Conservation (phyloP, 2,113 vertebrate species). For the Chloebia gouldiae region DNA sequence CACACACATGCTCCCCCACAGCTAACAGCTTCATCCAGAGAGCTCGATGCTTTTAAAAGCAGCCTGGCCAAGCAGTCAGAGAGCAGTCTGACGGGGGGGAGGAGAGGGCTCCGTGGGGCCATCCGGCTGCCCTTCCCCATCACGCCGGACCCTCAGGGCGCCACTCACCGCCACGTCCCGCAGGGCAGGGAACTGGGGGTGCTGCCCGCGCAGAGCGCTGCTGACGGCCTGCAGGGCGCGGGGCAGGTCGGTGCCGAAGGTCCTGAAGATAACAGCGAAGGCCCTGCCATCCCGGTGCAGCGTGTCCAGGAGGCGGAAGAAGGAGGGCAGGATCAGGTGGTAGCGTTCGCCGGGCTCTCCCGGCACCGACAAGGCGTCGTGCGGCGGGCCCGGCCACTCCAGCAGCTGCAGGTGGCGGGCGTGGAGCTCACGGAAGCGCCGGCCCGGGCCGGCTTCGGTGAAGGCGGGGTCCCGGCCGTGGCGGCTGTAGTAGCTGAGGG, state of each 20-base stretch:
- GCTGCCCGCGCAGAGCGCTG: constrained; percentile 75
- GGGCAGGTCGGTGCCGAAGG: constrained; percentile 83
- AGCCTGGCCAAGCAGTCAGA: rapidly evolving
- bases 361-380: constrained; percentile 70
- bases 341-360: constrained; percentile 76
- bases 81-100: background rate
- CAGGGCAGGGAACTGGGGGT: constrained; percentile 83
- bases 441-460: constrained; percentile 70
- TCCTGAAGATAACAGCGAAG: constrained; percentile 83
- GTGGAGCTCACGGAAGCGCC: constrained; percentile 72
- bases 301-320: constrained; percentile 82
- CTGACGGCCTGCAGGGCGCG: constrained; percentile 68
- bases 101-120: too few species aligned
- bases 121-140: background rate
- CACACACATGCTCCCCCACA: background rate
- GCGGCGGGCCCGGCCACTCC: constrained; percentile 77
- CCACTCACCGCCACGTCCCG: constrained; percentile 65
- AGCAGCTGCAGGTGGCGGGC: constrained; percentile 76
- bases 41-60: background rate
- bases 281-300: constrained; percentile 70
- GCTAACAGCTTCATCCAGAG: background rate
- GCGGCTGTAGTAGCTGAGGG: constrained; percentile 78
- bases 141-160: rapidly evolving
- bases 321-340: constrained; percentile 87
- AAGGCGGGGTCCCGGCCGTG: constrained; percentile 77